These are phyloP conservation scores for Drosophila bifasciata DNA, from an alignment of 1,140 invertebrate genomes.

Conservation along the genomic window DNA sequence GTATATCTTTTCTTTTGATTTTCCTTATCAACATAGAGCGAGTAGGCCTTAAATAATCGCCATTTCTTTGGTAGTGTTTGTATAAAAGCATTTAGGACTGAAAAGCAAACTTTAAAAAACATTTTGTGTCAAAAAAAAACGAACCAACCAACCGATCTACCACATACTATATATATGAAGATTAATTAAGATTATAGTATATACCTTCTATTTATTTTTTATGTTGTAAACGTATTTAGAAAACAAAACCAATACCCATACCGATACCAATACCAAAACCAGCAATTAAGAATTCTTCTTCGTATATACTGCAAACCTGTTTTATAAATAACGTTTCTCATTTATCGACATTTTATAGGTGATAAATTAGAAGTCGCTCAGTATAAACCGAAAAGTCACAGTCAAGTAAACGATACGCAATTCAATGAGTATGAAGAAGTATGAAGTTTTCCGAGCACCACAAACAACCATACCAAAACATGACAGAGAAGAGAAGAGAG, in stretches of 20 bases:
- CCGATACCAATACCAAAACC: background rate
- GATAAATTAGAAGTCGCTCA: slow-evolving; percentile 81
- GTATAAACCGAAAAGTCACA: slow-evolving; percentile 77
- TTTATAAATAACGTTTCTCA: slow-evolving; percentile 77
- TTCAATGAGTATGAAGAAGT: slow-evolving; percentile 64
- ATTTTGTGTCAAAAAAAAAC: slow-evolving; percentile 3
- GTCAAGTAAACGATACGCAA: slow-evolving; percentile 82
- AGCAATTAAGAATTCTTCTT: slow-evolving; percentile 24
- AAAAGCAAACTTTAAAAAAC: slow-evolving; percentile 32
- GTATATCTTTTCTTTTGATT: slow-evolving; percentile 4
- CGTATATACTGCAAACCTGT: slow-evolving; percentile 36
- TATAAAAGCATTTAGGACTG: slow-evolving; percentile 36
- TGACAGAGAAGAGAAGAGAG: slow-evolving; percentile 55
- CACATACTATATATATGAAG: slow-evolving; percentile 15
- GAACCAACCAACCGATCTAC: slow-evolving; percentile 2
- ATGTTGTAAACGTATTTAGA: slow-evolving; percentile 38
- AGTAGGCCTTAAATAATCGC: slow-evolving; percentile 20
- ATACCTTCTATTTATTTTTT: slow-evolving; percentile 20
- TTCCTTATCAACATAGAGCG: slow-evolving; percentile 14
- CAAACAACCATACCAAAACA: slow-evolving; percentile 69
- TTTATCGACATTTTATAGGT: slow-evolving; percentile 83
- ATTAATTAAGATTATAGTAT: slow-evolving; percentile 28
- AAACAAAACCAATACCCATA: slow-evolving; percentile 7
- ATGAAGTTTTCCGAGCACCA: slow-evolving; percentile 79
- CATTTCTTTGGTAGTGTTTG: slow-evolving; percentile 29